Evolutionary conservation across 2,113 vertebrate genomes (phyloP).

Genomic region (Todiramphus chloris): DNA sequence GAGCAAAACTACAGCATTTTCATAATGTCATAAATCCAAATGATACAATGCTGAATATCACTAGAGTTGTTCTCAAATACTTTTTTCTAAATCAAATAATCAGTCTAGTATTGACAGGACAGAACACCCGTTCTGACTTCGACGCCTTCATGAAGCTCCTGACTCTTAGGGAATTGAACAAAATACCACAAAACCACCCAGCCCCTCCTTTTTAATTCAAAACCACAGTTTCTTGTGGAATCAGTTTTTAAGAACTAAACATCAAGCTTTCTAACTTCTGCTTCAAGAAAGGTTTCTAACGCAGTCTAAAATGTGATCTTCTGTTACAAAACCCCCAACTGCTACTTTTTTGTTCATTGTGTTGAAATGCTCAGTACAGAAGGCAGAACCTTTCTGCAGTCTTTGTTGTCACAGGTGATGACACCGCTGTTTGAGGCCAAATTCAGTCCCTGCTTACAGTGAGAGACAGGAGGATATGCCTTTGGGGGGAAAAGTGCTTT

Average conservation of each 20-base stretch:
- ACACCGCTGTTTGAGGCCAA: neutral
- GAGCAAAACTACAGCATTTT: neutral
- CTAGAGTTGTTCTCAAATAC: neutral
- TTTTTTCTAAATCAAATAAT: constrained; percentile 1
- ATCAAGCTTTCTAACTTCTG: constrained; percentile 28
- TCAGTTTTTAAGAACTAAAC: neutral
- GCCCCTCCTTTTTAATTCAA: constrained; percentile 52
- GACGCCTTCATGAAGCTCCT: constrained; percentile 30
- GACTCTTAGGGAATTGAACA: constrained; percentile 33
- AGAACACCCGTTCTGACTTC: neutral
- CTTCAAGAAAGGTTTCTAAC: constrained; percentile 22
- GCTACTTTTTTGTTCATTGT: constrained; percentile 16
- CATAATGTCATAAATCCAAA: neutral
- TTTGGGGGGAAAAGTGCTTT: neutral
- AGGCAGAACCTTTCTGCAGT: neutral
- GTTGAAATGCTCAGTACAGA: neutral
- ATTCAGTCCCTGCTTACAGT: neutral
- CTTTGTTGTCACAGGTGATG: constrained; percentile 45
- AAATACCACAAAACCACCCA: constrained; percentile 39
- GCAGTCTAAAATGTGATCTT: neutral
- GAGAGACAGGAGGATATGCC: neutral
- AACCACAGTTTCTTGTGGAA: constrained; percentile 16
- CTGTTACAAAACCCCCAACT: neutral
- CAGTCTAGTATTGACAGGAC: neutral
- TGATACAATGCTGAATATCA: constrained; percentile 3